Percentiles rank a stretch among this genome's conserved stretches.
Evolutionary conservation across 2,888 invertebrate species (phyloP).

Genomic region (Rhimphoctona megacephalus): DNA sequence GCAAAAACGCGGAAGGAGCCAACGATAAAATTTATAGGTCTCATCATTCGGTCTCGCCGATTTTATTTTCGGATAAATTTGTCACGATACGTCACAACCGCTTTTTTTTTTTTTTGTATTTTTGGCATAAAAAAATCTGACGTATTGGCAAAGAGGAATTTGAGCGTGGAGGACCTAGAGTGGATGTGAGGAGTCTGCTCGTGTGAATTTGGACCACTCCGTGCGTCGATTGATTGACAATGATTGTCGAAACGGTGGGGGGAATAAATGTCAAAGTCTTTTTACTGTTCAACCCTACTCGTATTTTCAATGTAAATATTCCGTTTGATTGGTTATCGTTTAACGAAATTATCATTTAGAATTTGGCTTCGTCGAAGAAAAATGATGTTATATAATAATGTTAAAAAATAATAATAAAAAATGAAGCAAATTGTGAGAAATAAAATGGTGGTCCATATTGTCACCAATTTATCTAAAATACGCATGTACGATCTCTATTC

Average conservation of each 20-base stretch:
- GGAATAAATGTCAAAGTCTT: not conserved
- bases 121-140: not conserved
- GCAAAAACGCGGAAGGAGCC: slow-evolving; percentile 2
- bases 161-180: not conserved
- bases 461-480: not conserved
- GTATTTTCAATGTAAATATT: not conserved
- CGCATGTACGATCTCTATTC: not conserved
- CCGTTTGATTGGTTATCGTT: not conserved
- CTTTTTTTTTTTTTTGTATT: not conserved
- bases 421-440: not conserved
- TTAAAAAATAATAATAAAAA: not conserved
- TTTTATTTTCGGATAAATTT: slow-evolving; percentile 4
- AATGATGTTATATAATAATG: not conserved
- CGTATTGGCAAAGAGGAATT: not conserved
- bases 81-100: not conserved
- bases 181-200: not conserved
- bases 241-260: not conserved
- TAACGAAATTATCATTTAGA: not conserved
- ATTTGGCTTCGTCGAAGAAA: not conserved
- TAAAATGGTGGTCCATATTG: not conserved
- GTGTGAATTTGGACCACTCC: not conserved
- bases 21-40: not conserved
- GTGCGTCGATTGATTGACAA: not conserved
- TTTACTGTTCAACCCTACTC: not conserved
- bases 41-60: not conserved